These are phyloP conservation scores for Recurvirostra avosetta DNA, from an alignment of 2,113 vertebrate genomes.

Conservation along the genomic window DNA sequence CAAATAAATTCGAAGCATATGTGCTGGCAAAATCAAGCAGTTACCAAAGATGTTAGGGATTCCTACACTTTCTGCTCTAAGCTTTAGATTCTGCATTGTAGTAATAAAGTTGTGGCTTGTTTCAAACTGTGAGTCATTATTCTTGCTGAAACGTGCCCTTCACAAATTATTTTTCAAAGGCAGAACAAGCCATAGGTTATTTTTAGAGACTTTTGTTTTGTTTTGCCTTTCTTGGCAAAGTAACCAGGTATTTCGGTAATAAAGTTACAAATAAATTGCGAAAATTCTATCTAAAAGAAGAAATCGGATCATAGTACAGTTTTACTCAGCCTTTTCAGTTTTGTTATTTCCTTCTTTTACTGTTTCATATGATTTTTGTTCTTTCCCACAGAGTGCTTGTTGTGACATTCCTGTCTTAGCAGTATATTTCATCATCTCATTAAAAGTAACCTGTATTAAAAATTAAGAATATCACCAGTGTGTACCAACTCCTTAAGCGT, in stretches of 20 bases:
- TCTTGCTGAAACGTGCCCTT: neutral
- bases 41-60: neutral
- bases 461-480: neutral
- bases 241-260: neutral
- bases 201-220: neutral
- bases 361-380: neutral
- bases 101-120: neutral
- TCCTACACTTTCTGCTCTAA: neutral
- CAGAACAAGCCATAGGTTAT: neutral
- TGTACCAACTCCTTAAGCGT: neutral
- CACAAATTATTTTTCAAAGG: neutral
- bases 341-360: neutral
- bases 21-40: neutral
- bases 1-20: neutral
- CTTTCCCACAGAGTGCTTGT: neutral
- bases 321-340: neutral
- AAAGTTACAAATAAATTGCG: neutral
- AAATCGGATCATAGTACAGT: neutral
- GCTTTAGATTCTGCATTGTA: neutral
- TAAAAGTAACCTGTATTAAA: conserved; percentile 10
- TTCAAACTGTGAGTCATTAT: neutral
- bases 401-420: neutral
- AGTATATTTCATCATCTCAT: neutral
- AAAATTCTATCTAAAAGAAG: neutral
- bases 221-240: neutral